A percentile compares a stretch with the other conserved stretches of the same genome.
These are phyloP conservation scores for Alethe diademata DNA, from an alignment of 2,113 vertebrate species.

Conservation along the genomic window DNA sequence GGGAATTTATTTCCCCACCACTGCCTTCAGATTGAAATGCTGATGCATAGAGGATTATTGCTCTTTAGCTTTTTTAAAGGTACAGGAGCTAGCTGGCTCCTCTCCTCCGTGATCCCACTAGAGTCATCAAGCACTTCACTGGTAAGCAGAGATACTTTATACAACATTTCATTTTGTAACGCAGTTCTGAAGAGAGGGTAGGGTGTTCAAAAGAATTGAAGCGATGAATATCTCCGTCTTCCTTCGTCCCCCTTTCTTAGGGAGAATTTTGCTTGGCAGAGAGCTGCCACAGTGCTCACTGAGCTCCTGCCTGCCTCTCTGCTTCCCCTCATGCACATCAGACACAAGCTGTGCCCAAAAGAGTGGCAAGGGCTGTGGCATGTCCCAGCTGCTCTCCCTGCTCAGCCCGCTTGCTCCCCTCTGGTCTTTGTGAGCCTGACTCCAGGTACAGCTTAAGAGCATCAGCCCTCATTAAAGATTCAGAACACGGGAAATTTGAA, in stretches of 20 bases:
- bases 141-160: neutral
- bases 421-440: neutral
- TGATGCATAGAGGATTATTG: neutral
- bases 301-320: neutral
- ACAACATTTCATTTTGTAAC: neutral
- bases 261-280: neutral
- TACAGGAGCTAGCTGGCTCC: neutral
- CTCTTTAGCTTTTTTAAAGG: neutral
- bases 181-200: neutral
- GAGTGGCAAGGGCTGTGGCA: neutral
- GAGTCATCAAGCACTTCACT: neutral
- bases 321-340: neutral
- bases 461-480: neutral
- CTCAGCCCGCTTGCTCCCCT: neutral
- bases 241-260: neutral
- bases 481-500: neutral
- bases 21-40: neutral
- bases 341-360: neutral
- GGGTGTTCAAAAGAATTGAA: neutral
- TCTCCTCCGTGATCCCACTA: neutral
- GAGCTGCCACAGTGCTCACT: neutral
- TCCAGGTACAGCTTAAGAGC: neutral
- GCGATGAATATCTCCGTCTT: fast-evolving
- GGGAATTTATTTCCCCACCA: neutral
- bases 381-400: neutral